Evolutionary conservation across 2,113 vertebrate genomes (phyloP).

Genomic region (Arizona elegans): DNA sequence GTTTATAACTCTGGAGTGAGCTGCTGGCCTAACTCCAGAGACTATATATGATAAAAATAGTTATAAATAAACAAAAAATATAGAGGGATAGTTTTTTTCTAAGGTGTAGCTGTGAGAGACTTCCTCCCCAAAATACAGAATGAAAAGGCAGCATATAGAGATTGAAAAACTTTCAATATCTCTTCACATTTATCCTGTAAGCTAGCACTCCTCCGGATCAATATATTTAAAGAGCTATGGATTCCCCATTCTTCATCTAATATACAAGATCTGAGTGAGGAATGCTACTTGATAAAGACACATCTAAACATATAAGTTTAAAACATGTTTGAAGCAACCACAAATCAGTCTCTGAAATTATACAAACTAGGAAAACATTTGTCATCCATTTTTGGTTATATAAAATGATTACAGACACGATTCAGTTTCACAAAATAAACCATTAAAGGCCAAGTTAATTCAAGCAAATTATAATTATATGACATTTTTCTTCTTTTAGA

Average conservation of each 20-base stretch:
- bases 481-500: neutral
- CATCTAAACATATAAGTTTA: neutral
- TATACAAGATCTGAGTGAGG: neutral
- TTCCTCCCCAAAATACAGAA: neutral
- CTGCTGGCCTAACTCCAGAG: neutral
- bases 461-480: neutral
- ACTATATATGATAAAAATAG: neutral
- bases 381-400: neutral
- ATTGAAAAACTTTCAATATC: neutral
- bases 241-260: neutral
- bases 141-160: neutral
- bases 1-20: neutral
- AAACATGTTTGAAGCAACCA: neutral
- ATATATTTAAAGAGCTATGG: neutral
- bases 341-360: neutral
- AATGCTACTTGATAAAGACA: neutral
- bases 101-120: neutral
- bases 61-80: neutral
- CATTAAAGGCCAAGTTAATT: neutral
- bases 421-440: neutral
- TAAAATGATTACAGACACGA: neutral
- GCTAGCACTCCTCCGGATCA: neutral
- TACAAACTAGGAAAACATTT: neutral
- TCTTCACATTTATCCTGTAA: neutral
- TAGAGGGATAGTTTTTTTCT: neutral